Evolutionary conservation across 2,797 vertebrate species (phyloP), one percentile per base, ranked within the genome.

Genomic region (Chiroxiphia lanceolata): DNA sequence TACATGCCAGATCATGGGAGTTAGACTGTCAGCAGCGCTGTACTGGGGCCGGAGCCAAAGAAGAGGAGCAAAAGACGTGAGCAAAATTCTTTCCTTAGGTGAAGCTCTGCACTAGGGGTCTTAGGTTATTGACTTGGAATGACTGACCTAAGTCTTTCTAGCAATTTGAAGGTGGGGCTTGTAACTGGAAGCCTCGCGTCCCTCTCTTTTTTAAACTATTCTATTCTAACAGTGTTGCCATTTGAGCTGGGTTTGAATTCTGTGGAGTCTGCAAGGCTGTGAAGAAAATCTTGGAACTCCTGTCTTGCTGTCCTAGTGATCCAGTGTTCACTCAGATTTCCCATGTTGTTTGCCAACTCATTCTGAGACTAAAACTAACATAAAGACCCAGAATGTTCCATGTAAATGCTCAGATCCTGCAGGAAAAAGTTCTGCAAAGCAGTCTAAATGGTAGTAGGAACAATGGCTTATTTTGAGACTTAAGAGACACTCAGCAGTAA

Each of bases 111-210:
- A 9, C 59, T 90, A 57, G 36, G 83, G 93, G 74, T 89, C 95
- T 84, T 90, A 89, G 75, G 56, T 95, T 94, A 87, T 94, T 71
- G 61, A 60, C 77, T 93, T 84, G 88, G 83, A 95, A 94, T 87
- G 87, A 88, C 75, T 88, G 91, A 91, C 68, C 68, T 71, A 84
- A 82, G 80, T 76, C 92, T 91, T 93, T 96, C 91, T 87, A 95
- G 93, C 53, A 94, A 90, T 96, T 93, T 89, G 75, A 93, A 93
- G 81, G 86, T 90, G 89, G 64, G 18, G 70, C 94, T 75, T 96
- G 87, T 90, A 95, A 91, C 65, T 87, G 63, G 65, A 94, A 80
- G 68, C 89, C 36, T 94, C 51, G 63, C 33, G 23, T 57, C 23
- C 56, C 31, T 11, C 23, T 69, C 9, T 70, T 79, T 95, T 93